Evolutionary conservation across 1,140 invertebrate genomes (phyloP).

Genomic region (Drosophila parabipectinata): DNA sequence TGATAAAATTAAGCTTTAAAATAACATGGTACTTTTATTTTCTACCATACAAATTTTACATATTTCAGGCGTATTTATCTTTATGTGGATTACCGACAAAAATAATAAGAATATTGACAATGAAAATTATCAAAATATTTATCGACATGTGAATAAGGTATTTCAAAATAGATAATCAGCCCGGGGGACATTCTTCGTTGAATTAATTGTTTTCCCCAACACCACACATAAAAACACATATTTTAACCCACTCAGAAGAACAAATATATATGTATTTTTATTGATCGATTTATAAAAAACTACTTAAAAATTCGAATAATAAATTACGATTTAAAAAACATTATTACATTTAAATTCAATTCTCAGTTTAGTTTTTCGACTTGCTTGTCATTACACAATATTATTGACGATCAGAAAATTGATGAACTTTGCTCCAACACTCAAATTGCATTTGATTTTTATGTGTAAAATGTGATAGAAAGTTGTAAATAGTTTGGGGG

Average conservation of each 20-base stretch:
- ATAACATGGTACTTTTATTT: too few species aligned
- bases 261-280: constrained; percentile 79
- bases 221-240: background rate
- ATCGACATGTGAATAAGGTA: background rate
- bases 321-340: constrained; percentile 62
- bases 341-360: constrained; percentile 57
- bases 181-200: too few species aligned
- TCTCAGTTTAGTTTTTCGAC: constrained; percentile 43
- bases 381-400: constrained; percentile 34
- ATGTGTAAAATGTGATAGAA: constrained; percentile 43
- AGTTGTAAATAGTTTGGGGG: constrained; percentile 52
- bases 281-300: constrained; percentile 73
- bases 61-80: too few species aligned
- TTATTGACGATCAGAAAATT: constrained; percentile 54
- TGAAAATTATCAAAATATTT: background rate
- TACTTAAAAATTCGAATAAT: constrained; percentile 72
- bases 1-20: too few species aligned
- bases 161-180: background rate
- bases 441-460: constrained; percentile 60
- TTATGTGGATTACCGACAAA: too few species aligned
- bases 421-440: constrained; percentile 66
- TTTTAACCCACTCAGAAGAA: constrained; percentile 82
- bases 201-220: too few species aligned
- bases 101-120: too few species aligned
- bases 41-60: too few species aligned